A percentile compares a stretch with the other conserved stretches of the same genome.
These are phyloP conservation scores for Eupithecia vulgata DNA, from an alignment of 2,888 invertebrate species.

Conservation along the genomic window DNA sequence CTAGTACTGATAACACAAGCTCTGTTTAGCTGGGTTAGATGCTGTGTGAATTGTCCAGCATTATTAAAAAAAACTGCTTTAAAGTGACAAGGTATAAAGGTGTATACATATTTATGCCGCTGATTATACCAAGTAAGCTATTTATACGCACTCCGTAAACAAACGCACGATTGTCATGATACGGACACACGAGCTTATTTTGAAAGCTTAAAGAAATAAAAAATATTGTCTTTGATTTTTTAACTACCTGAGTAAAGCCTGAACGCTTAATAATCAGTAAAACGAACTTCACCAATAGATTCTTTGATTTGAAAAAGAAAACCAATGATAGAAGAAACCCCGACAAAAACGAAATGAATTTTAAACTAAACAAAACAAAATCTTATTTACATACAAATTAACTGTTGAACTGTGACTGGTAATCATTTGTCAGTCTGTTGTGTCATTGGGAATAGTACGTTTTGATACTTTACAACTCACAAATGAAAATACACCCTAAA, in stretches of 20 bases:
- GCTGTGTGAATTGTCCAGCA: too few relatives aligned
- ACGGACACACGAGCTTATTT: background rate
- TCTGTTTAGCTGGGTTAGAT: too few relatives aligned
- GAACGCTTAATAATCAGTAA: background rate
- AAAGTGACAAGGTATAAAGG: background rate
- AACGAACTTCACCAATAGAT: background rate
- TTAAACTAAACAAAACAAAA: slow-evolving; percentile 54
- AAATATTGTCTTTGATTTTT: too few relatives aligned
- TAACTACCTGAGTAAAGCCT: too few relatives aligned
- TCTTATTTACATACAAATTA: slow-evolving; percentile 79
- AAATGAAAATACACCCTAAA: slow-evolving; percentile 55
- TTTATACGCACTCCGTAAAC: background rate
- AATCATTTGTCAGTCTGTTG: slow-evolving; percentile 78
- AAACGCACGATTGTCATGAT: background rate
- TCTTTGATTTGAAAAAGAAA: background rate
- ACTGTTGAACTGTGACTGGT: slow-evolving; percentile 75
- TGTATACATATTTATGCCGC: background rate
- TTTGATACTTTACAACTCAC: slow-evolving; percentile 43
- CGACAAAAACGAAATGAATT: slow-evolving; percentile 48
- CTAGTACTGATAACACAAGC: too few relatives aligned
- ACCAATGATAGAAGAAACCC: slow-evolving; percentile 29
- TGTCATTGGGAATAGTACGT: slow-evolving; percentile 73
- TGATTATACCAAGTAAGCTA: background rate
- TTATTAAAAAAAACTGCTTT: background rate
- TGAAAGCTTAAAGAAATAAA: too few relatives aligned